Conservation (phyloP, 2,113 vertebrate species). For the Psammodynastes pulverulentus region DNA sequence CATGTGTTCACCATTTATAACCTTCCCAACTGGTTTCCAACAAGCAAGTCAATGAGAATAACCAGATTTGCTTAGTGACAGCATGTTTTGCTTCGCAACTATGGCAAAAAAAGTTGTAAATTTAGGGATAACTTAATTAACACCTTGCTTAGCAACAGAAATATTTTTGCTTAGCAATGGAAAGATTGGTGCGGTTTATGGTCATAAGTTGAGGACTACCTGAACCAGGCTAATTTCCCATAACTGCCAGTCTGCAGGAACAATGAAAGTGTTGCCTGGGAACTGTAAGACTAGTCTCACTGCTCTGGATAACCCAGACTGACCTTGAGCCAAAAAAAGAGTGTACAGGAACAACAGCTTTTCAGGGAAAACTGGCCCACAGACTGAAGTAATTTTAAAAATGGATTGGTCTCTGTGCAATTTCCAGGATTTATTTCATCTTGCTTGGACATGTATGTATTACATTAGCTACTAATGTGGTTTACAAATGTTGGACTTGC, state of each 20-base stretch:
- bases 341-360: background rate
- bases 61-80: background rate
- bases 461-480: background rate
- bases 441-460: background rate
- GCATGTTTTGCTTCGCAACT: background rate
- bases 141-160: background rate
- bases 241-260: background rate
- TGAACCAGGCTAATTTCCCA: background rate
- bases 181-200: background rate
- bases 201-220: background rate
- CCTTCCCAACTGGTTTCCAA: background rate
- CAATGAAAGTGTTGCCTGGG: background rate
- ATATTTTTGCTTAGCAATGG: background rate
- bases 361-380: background rate
- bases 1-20: background rate
- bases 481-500: constrained; percentile 12
- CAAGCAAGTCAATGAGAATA: background rate
- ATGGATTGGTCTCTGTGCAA: constrained; percentile 12
- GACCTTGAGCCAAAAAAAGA: background rate
- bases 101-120: background rate
- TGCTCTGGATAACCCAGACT: background rate
- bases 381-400: constrained; percentile 19
- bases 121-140: background rate
- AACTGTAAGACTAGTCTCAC: background rate
- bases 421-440: constrained; percentile 9